phyloP scores from a whole-genome alignment of 2,888 invertebrate species.

The Herminia tarsipennalis region DNA sequence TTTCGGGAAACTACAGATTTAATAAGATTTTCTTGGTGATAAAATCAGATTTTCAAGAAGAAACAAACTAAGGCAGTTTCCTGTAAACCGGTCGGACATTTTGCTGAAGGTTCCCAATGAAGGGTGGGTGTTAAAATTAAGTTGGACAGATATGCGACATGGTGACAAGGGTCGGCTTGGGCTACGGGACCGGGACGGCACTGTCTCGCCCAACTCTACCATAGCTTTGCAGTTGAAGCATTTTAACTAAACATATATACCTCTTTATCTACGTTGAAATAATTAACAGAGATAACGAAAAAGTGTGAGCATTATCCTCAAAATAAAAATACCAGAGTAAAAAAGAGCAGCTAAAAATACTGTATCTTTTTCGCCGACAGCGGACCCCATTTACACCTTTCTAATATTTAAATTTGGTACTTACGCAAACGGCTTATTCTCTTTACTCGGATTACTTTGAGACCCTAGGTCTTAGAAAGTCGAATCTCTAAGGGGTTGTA shows the following conservation, averaged over 20 bases:
- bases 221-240: no score
- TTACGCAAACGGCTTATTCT: no score
- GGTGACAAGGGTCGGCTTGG: conserved; percentile 73
- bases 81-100: conserved; percentile 45
- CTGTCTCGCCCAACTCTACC: conserved; percentile 33
- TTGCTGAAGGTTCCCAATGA: conserved; percentile 35
- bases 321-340: neutral
- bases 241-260: conserved; percentile 35
- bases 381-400: no score
- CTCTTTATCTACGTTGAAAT: conserved; percentile 31
- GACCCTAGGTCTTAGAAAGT: no score
- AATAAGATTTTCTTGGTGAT: no score
- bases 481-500: no score
- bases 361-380: no score
- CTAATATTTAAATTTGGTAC: no score
- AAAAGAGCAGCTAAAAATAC: no score
- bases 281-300: conserved; percentile 30
- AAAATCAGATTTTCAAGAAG: conserved; percentile 3
- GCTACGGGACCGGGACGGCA: conserved; percentile 42
- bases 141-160: conserved; percentile 75
- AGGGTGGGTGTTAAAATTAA: conserved; percentile 66
- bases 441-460: no score
- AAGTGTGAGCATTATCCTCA: neutral
- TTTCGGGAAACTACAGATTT: no score
- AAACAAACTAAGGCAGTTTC: conserved; percentile 41